Conservation (phyloP, 2,888 invertebrate species). For the Villa cingulata region DNA sequence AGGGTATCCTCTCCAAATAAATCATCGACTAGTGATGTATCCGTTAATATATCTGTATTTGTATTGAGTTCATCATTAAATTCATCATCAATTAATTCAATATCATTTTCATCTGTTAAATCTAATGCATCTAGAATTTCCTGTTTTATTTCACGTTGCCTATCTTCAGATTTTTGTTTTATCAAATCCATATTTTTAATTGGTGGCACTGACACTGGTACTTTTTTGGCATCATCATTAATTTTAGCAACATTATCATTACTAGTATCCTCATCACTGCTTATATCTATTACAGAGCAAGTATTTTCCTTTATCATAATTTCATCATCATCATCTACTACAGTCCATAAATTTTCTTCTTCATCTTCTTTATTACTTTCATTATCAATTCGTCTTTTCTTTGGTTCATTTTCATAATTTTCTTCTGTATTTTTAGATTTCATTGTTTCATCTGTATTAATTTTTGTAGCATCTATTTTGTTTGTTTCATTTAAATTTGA, state of each 20-base stretch:
- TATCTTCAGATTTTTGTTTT: slow-evolving; percentile 15
- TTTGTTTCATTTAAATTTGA: background rate
- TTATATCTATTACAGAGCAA: slow-evolving; percentile 17
- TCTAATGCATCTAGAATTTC: slow-evolving; percentile 26
- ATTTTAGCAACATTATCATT: too few species aligned
- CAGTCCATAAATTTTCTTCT: slow-evolving; percentile 16
- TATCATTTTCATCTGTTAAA: slow-evolving; percentile 21
- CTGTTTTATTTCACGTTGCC: slow-evolving; percentile 26
- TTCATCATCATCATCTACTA: slow-evolving; percentile 29
- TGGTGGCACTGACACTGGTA: background rate
- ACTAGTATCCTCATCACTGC: slow-evolving; percentile 6
- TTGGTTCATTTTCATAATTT: slow-evolving; percentile 7
- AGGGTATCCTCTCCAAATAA: slow-evolving; percentile 29
- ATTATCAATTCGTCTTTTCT: slow-evolving; percentile 18
- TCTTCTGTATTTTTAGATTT: background rate
- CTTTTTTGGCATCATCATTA: background rate
- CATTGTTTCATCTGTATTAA: background rate
- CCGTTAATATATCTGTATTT: slow-evolving; percentile 22
- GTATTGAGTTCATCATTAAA: slow-evolving; percentile 16
- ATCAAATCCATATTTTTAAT: background rate
- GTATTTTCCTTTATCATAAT: slow-evolving; percentile 21
- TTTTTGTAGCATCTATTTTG: background rate
- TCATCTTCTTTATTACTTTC: background rate
- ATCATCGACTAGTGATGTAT: slow-evolving; percentile 29
- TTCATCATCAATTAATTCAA: slow-evolving; percentile 29